Evolutionary conservation across 2,888 invertebrate species (phyloP).

Genomic region (Tipula vernalis): DNA sequence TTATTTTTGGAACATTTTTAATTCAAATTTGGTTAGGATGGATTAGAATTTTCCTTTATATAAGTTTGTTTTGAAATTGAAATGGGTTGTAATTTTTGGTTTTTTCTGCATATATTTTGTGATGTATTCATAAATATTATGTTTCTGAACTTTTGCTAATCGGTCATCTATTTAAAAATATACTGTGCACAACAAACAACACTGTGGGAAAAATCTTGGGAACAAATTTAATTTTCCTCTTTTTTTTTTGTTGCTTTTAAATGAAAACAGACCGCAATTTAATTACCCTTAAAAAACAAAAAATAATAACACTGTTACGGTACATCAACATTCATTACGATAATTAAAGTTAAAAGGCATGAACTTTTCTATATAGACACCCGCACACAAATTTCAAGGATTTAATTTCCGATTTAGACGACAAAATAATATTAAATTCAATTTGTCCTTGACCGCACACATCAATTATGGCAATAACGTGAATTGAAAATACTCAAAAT

Average conservation of each 20-base stretch:
- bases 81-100: background rate
- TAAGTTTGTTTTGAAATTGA: background rate
- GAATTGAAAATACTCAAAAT: background rate
- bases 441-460: background rate
- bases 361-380: background rate
- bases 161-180: background rate
- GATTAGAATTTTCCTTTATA: background rate
- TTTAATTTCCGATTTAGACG: background rate
- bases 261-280: background rate
- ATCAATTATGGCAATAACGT: background rate
- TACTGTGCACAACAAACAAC: background rate
- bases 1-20: background rate
- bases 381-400: background rate
- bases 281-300: background rate
- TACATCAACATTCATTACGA: background rate
- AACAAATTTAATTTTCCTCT: background rate
- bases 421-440: background rate
- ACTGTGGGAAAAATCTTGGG: background rate
- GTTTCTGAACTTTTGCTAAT: background rate
- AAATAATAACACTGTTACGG: background rate
- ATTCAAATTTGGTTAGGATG: background rate
- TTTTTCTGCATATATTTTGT: background rate
- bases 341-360: background rate
- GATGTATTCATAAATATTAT: background rate
- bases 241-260: background rate